These are phyloP conservation scores for Bombus affinis DNA, from an alignment of 1,140 invertebrate genomes.

Conservation along the genomic window DNA sequence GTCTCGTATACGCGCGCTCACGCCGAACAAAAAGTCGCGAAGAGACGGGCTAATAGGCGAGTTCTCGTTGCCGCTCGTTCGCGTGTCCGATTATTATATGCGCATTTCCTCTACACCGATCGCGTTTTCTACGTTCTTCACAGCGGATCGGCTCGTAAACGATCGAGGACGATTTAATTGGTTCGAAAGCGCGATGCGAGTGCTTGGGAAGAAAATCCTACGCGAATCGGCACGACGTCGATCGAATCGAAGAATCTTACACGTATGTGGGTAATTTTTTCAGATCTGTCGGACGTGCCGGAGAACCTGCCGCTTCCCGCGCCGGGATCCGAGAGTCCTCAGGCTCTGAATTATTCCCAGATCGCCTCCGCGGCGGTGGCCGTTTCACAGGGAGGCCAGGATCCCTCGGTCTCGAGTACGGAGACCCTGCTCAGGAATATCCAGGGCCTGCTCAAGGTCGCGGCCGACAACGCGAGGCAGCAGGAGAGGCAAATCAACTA, in stretches of 20 bases:
- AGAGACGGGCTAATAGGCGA: background rate
- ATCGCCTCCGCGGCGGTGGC: constrained; percentile 83
- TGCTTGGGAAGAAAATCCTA: background rate
- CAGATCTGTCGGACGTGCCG: constrained; percentile 86
- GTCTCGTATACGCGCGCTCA: background rate
- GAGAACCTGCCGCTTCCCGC: constrained; percentile 84
- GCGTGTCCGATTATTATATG: background rate
- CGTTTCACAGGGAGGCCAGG: constrained; percentile 80
- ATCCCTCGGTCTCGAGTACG: constrained; percentile 89
- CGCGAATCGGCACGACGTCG: background rate
- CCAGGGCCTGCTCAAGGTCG: constrained; percentile 96
- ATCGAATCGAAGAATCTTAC: background rate
- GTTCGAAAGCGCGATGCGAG: no score
- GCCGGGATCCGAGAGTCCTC: constrained; percentile 85
- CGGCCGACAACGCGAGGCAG: constrained; percentile 96
- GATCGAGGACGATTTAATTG: background rate
- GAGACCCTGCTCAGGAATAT: constrained; percentile 97
- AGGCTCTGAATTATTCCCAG: constrained; percentile 89
- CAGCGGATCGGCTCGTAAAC: background rate
- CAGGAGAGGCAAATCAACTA: constrained; percentile 97
- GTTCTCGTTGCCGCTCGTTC: background rate
- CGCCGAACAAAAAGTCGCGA: background rate
- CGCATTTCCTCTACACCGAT: background rate
- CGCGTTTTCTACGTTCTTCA: background rate
- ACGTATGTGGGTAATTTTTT: constrained; percentile 19